Conservation (phyloP, 2,113 vertebrate species). For the Cygnus buccinator region DNA sequence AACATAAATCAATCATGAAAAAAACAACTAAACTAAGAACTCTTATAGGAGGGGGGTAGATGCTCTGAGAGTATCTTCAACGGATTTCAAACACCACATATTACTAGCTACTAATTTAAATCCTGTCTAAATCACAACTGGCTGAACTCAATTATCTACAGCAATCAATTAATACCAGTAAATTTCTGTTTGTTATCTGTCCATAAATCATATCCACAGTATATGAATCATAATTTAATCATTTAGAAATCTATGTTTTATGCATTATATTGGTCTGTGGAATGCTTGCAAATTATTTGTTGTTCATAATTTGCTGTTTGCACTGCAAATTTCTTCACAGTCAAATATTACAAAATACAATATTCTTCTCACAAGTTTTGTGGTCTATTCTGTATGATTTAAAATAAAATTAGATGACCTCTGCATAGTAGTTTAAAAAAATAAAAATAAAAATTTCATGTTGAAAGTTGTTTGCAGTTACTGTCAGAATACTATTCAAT, state of each 20-base stretch:
- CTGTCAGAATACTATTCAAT: not conserved
- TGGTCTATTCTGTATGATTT: not conserved
- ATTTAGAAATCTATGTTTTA: not conserved
- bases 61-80: not conserved
- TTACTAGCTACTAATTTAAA: conserved; percentile 17
- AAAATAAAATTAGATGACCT: not conserved
- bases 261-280: not conserved
- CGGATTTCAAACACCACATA: not conserved
- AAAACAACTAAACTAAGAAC: not conserved
- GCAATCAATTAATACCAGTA: not conserved
- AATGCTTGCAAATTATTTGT: not conserved
- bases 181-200: not conserved
- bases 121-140: not conserved
- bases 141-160: not conserved
- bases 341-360: not conserved
- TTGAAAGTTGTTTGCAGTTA: not conserved
- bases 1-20: not conserved
- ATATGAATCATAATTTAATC: not conserved
- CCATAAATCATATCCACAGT: not conserved
- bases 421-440: not conserved
- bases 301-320: not conserved
- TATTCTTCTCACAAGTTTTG: not conserved
- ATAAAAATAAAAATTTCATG: not conserved
- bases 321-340: not conserved
- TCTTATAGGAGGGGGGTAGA: not conserved